A percentile compares a stretch with the other conserved stretches of the same genome.
phyloP scores from a whole-genome alignment of 2,888 invertebrate species.

The Seladonia tumulorum region DNA sequence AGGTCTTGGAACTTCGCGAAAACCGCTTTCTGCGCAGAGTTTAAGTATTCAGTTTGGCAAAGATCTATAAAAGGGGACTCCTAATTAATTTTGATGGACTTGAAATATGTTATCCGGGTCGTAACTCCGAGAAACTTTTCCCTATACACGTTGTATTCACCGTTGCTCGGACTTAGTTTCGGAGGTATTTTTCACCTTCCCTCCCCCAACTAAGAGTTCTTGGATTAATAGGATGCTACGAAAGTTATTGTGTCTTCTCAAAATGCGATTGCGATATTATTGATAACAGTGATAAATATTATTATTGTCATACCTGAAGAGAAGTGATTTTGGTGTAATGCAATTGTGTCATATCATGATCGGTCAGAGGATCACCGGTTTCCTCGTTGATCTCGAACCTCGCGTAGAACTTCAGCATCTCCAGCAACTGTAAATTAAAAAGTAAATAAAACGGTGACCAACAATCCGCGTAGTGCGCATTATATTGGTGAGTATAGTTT shows the following conservation, averaged over 20 bases:
- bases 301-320: slow-evolving; percentile 88
- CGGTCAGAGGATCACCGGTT: slow-evolving; percentile 96
- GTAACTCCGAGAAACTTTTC: no score
- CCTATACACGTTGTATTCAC: no score
- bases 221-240: no score
- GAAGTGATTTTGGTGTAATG: slow-evolving; percentile 97
- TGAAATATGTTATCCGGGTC: no score
- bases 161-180: not conserved
- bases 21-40: slow-evolving; percentile 91
- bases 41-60: not conserved
- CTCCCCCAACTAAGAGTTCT: no score
- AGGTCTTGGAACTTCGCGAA: slow-evolving; percentile 96
- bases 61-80: not conserved
- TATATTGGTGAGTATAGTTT: not conserved
- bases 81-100: not conserved
- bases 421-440: slow-evolving; percentile 90
- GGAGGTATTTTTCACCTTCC: not conserved
- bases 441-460: not conserved
- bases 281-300: not conserved
- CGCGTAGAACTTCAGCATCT: slow-evolving; percentile 98
- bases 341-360: slow-evolving; percentile 96
- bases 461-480: not conserved
- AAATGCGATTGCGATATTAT: not conserved
- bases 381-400: slow-evolving; percentile 99
- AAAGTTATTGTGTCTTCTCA: not conserved